Base-by-base conservation (phyloP, 2,113 vertebrate genomes). In the Phycodurus eques region DNA sequence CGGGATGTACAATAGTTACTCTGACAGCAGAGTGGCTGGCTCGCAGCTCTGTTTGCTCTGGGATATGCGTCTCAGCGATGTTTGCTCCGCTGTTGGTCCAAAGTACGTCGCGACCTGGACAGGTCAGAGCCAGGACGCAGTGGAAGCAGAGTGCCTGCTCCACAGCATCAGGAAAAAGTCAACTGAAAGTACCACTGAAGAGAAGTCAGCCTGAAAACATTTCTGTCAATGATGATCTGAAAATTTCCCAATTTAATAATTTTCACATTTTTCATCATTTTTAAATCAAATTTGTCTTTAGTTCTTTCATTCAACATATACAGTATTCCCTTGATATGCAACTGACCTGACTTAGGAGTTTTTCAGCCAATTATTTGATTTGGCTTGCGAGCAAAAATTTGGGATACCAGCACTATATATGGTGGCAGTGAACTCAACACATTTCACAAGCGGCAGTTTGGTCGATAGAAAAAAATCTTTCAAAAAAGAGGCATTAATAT, bases 1-100 rank as follows among this genome's bases (percentile, higher is more conserved):
- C 72, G 78, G 81, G 43, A 72, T 68, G 27, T 54, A 67, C 62
- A 75, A 56, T 68, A 68, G 44, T 39, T 17, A 22, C 74, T 78
- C 74, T 75, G 69, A 73, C 70, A 49, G 27, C 0, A 22, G 10
- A 44, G 62, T 61, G 60, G 65, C 68, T 72, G 71, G 68, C 61
- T 56, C 44, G 76, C 63, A 70, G 76, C 39, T 74, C 17, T 80
- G 82, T 85, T 85, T 82, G 68, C 73, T 75, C 63, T 72, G 78
- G 73, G 75, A 81, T 67, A 27, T 1, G 22, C 77, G 33, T 79
- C 53, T 49, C 51, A 22, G 68, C 39, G 68, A 70, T 68, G 14
- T 35, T 61, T 35, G 59, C 59, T 22, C 63, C 71, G 75, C 65
- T 75, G 80, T 78, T 86, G 75, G 73, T 75, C 62, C 59, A 83